Conservation (phyloP, 2,888 invertebrate species). For the Phania funesta region DNA sequence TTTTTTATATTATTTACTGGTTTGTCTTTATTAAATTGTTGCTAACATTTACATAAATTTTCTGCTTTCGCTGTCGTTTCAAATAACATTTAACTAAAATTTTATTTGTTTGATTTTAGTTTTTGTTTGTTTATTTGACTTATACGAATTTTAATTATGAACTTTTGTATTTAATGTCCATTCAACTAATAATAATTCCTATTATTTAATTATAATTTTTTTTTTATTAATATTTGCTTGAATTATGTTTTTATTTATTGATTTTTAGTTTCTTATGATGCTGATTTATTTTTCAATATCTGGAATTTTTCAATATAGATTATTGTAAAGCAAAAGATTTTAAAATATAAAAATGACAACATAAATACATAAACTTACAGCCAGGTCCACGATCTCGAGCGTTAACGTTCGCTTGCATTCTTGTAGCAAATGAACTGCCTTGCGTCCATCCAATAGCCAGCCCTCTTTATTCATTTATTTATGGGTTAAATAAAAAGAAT, state of each 20-base stretch:
- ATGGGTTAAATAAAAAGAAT: no score
- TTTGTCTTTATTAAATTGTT: slow-evolving; percentile 72
- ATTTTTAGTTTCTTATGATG: neutral
- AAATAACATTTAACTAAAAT: slow-evolving; percentile 77
- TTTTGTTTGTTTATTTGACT: slow-evolving; percentile 35
- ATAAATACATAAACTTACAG: no score
- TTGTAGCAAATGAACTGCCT: no score
- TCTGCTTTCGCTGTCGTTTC: slow-evolving; percentile 47
- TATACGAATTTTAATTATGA: slow-evolving; percentile 36
- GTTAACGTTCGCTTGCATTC: no score
- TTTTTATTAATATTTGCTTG: no score
- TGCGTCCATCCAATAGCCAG: no score
- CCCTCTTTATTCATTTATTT: no score
- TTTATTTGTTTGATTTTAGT: slow-evolving; percentile 58
- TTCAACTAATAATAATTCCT: slow-evolving; percentile 51
- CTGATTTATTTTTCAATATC: slow-evolving; percentile 19
- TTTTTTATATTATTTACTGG: slow-evolving; percentile 59
- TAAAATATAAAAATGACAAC: neutral
- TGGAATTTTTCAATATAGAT: slow-evolving; percentile 30
- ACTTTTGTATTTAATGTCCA: slow-evolving; percentile 27
- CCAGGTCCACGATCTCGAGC: no score
- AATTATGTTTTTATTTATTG: slow-evolving; percentile 27
- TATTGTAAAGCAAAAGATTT: neutral
- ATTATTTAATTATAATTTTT: slow-evolving; percentile 17
- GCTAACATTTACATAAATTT: slow-evolving; percentile 78